Evolutionary conservation across 2,888 invertebrate genomes (phyloP).

Genomic region (Diarsia mendica): DNA sequence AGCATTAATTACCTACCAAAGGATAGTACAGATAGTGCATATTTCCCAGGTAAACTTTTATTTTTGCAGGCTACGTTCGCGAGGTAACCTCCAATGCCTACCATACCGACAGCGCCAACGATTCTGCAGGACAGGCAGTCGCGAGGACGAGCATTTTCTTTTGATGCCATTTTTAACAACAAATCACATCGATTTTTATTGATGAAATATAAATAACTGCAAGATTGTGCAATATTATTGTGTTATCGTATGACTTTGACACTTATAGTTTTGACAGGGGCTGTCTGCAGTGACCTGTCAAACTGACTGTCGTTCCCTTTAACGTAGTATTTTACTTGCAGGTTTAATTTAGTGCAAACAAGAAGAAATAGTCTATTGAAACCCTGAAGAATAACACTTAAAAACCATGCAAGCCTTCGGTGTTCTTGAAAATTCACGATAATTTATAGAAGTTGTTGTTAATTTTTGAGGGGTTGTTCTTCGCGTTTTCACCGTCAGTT

Average conservation of each 20-base stretch:
- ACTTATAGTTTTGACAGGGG: conserved; percentile 11
- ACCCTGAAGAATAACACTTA: not conserved
- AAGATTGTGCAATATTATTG: conserved; percentile 17
- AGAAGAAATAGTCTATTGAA: not conserved
- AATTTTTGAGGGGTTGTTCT: no score
- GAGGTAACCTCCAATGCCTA: conserved; percentile 91
- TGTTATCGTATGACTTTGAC: not conserved
- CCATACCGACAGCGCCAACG: conserved; percentile 90
- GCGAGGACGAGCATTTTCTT: conserved; percentile 81
- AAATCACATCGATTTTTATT: conserved; percentile 8
- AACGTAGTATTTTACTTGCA: not conserved
- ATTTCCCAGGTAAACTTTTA: conserved; percentile 85
- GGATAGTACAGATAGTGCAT: conserved; percentile 84
- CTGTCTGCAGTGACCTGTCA: not conserved
- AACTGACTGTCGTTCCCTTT: not conserved
- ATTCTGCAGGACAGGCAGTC: conserved; percentile 91
- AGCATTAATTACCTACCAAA: conserved; percentile 86
- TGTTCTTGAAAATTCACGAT: not conserved
- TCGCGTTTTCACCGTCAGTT: not conserved
- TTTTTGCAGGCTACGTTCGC: conserved; percentile 89
- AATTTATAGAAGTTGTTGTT: not conserved
- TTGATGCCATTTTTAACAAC: conserved; percentile 70
- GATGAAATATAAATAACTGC: not conserved
- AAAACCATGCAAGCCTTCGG: not conserved
- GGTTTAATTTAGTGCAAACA: not conserved